These are phyloP conservation scores for Ailuropoda melanoleuca DNA, from an alignment of 2,113 vertebrate genomes.

Conservation along the genomic window DNA sequence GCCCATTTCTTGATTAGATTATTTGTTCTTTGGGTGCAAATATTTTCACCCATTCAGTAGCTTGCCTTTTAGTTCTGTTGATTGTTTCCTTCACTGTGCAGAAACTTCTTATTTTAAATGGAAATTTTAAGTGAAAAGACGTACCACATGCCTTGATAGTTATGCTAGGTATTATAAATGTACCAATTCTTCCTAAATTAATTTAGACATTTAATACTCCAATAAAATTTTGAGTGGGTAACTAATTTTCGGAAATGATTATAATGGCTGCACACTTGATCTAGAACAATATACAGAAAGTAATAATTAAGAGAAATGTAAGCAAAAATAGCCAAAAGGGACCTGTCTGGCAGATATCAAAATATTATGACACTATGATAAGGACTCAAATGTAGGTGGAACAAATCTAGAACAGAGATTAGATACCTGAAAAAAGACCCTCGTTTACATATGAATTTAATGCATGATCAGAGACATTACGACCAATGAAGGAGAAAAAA, in stretches of 20 bases:
- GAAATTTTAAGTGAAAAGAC: conserved; percentile 1
- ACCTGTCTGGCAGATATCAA: background rate
- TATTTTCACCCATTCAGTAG: background rate
- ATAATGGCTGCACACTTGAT: background rate
- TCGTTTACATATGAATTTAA: background rate
- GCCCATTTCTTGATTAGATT: background rate
- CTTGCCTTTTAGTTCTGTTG: background rate
- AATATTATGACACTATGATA: background rate
- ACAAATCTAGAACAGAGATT: background rate
- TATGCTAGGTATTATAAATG: background rate
- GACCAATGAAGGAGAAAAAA: background rate
- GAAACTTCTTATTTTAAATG: background rate
- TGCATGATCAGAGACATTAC: background rate
- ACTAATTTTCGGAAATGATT: conserved; percentile 5
- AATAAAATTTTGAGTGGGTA: background rate
- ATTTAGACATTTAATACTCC: background rate
- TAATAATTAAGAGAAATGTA: background rate
- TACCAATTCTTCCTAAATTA: background rate
- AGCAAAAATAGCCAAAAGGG: background rate
- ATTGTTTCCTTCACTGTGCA: background rate
- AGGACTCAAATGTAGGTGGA: background rate
- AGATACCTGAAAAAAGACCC: background rate
- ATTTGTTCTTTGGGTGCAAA: background rate
- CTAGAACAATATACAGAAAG: background rate
- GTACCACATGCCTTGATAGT: background rate